Conservation (phyloP, 1,140 invertebrate genomes). For the Ctenoplectra terminalis region DNA sequence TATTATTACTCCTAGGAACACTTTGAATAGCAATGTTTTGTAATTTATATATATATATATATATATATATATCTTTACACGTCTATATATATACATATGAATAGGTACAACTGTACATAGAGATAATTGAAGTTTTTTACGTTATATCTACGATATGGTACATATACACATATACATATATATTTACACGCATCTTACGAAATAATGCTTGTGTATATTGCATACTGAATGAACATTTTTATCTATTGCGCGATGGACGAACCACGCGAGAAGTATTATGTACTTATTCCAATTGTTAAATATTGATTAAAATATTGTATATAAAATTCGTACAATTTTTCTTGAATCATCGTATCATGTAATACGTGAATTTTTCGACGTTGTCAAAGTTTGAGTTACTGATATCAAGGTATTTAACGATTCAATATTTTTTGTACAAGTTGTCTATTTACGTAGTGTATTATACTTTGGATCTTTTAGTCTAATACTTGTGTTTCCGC, state of each 20-base stretch:
- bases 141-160: slow-evolving; percentile 41
- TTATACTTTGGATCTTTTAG: not conserved
- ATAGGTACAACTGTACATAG: slow-evolving; percentile 43
- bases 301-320: slow-evolving; percentile 80
- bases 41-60: slow-evolving; percentile 42
- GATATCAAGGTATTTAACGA: not conserved
- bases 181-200: slow-evolving; percentile 70
- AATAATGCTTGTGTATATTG: slow-evolving; percentile 78
- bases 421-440: not conserved
- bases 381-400: not conserved
- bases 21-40: slow-evolving; percentile 32
- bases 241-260: slow-evolving; percentile 66
- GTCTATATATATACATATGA: slow-evolving; percentile 17
- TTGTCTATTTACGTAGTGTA: not conserved
- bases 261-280: slow-evolving; percentile 43
- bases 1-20: slow-evolving; percentile 25
- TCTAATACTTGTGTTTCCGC: not conserved
- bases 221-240: slow-evolving; percentile 41
- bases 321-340: slow-evolving; percentile 18
- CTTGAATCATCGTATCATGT: not conserved
- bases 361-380: not conserved
- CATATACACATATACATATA: slow-evolving; percentile 71
- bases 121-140: slow-evolving; percentile 47
- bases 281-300: slow-evolving; percentile 81
- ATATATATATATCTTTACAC: slow-evolving; percentile 32